These are phyloP conservation scores for Temnopleurus reevesii DNA, from an alignment of 53 echinoderm and acorn worm species.

Conservation along the genomic window DNA sequence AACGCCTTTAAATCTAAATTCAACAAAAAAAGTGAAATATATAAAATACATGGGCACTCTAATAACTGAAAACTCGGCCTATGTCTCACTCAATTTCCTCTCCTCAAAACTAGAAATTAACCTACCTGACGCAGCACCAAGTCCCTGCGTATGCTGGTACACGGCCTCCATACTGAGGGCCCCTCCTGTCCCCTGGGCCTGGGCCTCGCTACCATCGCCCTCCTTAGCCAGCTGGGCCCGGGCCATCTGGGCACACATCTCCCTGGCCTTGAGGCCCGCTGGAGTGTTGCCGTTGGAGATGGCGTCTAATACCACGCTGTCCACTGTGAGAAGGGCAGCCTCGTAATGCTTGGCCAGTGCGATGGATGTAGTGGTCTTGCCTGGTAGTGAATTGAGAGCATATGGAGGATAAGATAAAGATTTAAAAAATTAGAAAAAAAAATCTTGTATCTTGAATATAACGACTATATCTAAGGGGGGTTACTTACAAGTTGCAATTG, in stretches of 20 bases:
- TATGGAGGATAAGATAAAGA: no score
- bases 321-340: conserved; percentile 92
- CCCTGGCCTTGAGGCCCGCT: conserved; percentile 85
- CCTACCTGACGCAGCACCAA: conserved; percentile 85
- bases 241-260: conserved; percentile 94
- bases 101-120: background rate
- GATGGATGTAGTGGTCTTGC: conserved; percentile 95
- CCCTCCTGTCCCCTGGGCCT: conserved; percentile 68
- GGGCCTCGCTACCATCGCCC: conserved; percentile 78
- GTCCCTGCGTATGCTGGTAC: conserved; percentile 86
- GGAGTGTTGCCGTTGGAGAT: conserved; percentile 95
- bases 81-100: no score
- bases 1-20: no score
- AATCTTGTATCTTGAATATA: no score
- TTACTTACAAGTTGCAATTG: no score
- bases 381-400: conserved; percentile 59
- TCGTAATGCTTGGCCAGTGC: conserved; percentile 97
- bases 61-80: no score
- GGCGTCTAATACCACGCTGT: conserved; percentile 89
- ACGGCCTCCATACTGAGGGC: conserved; percentile 97
- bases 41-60: no score
- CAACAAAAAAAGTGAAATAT: no score
- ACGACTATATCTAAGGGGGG: no score
- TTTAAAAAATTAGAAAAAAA: no score
- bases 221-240: conserved; percentile 87